Evolutionary conservation across 2,797 vertebrate genomes (phyloP), one percentile per base, ranked within the genome.

Genomic region (Acanthornis magna): DNA sequence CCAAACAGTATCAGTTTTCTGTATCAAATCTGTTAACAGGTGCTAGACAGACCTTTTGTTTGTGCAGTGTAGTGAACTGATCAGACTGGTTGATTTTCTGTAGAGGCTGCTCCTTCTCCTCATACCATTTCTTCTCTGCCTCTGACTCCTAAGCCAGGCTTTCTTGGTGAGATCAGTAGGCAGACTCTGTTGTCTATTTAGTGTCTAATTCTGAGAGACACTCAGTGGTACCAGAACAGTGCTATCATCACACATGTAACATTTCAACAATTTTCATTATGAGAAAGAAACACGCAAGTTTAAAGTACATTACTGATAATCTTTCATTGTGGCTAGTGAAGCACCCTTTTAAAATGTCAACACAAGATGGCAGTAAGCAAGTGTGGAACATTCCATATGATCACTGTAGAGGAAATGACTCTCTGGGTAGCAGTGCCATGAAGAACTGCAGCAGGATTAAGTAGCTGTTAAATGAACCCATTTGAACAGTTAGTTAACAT

Each of bases 341-440:
- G 73, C 91, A 94, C 61, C 78, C 80, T 90, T 93, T 96, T 67
- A 97, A 96, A 95, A 68, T 91, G 73, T 89, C 94, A 97, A 96
- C 97, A 97, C 97, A 97, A 98, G 97, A 93, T 97, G 97, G 96
- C 97, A 97, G 96, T 98, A 97, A 97, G 96, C 94, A 97, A 97
- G 97, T 97, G 22, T n/a, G 93, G 93, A 97, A 96, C 83, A 45
- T 32, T 62, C 55, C 38, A 45, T 57, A 47, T 65, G 50, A 60
- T 32, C 34, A 22, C 47, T 60, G 22, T 74, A 21, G 34, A 67
- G 72, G 79, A 76, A 84, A 83, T 91, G 20, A 62, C 81, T 95
- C 48, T 91, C 7, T 17, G 68, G 48, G 70, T 83, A 61, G 92
- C 40, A 51, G 51, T 51, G 36, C 60, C 45, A 9, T 81, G 45